Percentiles rank a stretch among this genome's conserved stretches.
phyloP scores from a whole-genome alignment of 2,113 vertebrate species.

The Crotalus horridus region DNA sequence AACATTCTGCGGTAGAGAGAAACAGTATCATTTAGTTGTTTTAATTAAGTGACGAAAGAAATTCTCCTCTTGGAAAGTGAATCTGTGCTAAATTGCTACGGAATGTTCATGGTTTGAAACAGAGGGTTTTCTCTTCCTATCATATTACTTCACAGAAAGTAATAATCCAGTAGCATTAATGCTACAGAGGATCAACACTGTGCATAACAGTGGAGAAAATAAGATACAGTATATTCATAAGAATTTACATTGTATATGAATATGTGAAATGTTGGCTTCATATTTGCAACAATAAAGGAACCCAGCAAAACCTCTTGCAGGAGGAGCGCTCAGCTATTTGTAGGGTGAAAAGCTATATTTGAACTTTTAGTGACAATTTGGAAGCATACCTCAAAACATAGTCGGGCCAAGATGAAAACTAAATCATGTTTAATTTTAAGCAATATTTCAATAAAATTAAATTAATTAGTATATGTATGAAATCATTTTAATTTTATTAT shows the following conservation, averaged over 20 bases:
- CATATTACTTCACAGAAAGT: background rate
- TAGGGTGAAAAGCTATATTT: background rate
- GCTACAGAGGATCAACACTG: background rate
- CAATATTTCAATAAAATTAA: background rate
- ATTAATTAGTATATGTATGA: background rate
- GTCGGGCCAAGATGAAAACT: background rate
- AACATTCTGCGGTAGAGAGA: background rate
- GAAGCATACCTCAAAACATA: background rate
- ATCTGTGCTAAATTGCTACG: background rate
- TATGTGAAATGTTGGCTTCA: background rate
- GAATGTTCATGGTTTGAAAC: background rate
- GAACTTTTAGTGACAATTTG: background rate
- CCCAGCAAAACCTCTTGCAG: background rate
- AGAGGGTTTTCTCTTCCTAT: background rate
- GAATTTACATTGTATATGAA: background rate
- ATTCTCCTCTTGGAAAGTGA: background rate
- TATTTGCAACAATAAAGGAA: background rate
- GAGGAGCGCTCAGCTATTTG: background rate
- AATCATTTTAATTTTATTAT: background rate
- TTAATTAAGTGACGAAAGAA: background rate
- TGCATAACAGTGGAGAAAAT: background rate
- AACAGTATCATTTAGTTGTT: background rate
- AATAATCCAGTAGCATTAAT: background rate
- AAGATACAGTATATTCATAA: background rate
- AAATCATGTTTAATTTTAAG: background rate